Evolutionary conservation across 2,113 vertebrate species (phyloP).

Genomic region (Pomatostomus ruficeps): DNA sequence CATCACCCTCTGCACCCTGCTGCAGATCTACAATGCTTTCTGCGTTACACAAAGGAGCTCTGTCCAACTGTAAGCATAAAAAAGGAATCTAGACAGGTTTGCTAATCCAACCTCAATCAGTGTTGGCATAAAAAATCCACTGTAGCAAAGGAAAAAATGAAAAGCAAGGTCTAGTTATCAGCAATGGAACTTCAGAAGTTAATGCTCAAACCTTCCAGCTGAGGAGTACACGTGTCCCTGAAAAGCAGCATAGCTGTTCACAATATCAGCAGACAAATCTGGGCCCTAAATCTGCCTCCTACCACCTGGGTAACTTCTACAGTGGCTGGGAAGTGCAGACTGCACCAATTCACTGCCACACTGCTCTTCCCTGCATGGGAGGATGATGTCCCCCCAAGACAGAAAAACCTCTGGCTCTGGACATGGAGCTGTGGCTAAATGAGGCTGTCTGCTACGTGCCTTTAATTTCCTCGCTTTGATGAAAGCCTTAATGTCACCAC

Average conservation of each 20-base stretch:
- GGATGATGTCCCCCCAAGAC: background rate
- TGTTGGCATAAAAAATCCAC: background rate
- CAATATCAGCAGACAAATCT: background rate
- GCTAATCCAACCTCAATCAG: background rate
- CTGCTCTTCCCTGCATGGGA: background rate
- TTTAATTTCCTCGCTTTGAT: conserved; percentile 37
- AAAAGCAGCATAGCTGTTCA: background rate
- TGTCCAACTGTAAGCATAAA: background rate
- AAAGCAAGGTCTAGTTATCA: background rate
- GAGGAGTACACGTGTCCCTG: background rate
- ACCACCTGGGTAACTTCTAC: background rate
- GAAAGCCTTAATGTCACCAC: conserved; percentile 27
- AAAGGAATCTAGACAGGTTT: background rate
- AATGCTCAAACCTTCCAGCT: background rate
- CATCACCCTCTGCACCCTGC: background rate
- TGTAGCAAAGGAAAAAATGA: background rate
- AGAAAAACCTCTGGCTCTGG: background rate
- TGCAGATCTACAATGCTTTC: background rate
- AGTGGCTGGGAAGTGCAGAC: background rate
- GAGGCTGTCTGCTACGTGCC: background rate
- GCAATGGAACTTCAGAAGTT: background rate
- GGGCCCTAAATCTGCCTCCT: background rate
- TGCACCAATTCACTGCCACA: background rate
- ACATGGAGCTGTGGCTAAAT: background rate
- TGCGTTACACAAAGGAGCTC: background rate